phyloP scores from a whole-genome alignment of 2,113 vertebrate genomes.

The Pelecanoides urinatrix region DNA sequence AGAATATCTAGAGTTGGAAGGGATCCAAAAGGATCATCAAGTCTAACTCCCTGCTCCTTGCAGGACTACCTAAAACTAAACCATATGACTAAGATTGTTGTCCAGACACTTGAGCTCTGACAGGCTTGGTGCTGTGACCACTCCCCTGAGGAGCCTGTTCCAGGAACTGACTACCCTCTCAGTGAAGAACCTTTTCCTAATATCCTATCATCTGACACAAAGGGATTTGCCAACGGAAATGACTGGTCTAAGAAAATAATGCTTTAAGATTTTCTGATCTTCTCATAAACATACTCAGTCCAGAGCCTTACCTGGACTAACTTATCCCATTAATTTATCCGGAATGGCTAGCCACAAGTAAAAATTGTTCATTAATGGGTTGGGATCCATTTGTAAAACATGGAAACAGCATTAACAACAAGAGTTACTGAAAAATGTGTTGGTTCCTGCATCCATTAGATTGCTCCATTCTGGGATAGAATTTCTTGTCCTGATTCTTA shows the following conservation, averaged over 20 bases:
- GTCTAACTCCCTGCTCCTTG: rapidly evolving
- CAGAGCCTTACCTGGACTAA: neutral
- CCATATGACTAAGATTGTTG: rapidly evolving
- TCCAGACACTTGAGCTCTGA: neutral
- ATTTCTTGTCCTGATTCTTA: neutral
- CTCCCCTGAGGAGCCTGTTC: neutral
- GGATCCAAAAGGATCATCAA: neutral
- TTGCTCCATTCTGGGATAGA: neutral
- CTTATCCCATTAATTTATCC: neutral
- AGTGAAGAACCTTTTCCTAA: neutral
- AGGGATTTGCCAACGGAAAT: neutral
- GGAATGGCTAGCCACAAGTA: neutral
- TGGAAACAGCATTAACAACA: neutral
- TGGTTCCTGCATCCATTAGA: neutral
- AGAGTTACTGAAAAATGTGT: neutral
- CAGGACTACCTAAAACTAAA: neutral
- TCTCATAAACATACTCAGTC: neutral
- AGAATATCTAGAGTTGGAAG: neutral
- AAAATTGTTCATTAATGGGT: neutral
- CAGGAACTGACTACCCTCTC: neutral
- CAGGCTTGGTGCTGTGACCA: rapidly evolving
- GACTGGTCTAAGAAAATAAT: neutral
- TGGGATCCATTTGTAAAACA: neutral
- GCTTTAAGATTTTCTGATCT: neutral
- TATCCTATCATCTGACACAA: neutral